phyloP scores from a whole-genome alignment of 2,113 vertebrate species.

The Nesogale talazaci region DNA sequence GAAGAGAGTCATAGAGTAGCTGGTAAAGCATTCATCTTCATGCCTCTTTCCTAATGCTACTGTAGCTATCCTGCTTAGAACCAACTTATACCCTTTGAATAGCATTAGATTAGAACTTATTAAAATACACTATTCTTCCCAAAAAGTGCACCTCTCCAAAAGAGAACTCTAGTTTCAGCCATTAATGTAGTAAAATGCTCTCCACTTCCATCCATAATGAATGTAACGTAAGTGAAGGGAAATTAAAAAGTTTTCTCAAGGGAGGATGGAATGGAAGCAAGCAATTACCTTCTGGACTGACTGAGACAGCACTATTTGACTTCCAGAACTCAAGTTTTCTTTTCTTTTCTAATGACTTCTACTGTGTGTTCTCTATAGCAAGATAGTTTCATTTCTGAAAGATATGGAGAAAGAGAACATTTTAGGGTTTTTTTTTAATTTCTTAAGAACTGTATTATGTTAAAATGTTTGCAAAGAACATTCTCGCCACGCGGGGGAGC shows the following conservation, averaged over 20 bases:
- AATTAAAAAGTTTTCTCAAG: neutral
- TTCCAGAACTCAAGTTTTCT: neutral
- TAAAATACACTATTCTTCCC: neutral
- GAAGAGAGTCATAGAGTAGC: neutral
- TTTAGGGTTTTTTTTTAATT: neutral
- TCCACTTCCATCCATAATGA: neutral
- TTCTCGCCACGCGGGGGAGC: conserved; percentile 80
- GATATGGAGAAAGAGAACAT: neutral
- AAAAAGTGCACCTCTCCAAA: neutral
- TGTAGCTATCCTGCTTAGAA: neutral
- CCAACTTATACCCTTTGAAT: neutral
- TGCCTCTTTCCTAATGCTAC: neutral
- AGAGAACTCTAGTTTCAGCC: neutral
- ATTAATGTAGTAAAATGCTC: neutral
- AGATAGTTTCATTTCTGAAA: conserved; percentile 11
- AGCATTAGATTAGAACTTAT: neutral
- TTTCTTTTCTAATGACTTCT: neutral
- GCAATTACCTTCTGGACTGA: neutral
- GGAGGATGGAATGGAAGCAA: neutral
- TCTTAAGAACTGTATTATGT: conserved; percentile 12
- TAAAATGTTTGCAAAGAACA: conserved; percentile 29
- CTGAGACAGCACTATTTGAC: neutral
- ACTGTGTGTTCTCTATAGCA: neutral
- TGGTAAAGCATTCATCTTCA: neutral
- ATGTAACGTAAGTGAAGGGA: neutral